Base-by-base conservation (phyloP, 2,113 vertebrate species). In the Chauna torquata region DNA sequence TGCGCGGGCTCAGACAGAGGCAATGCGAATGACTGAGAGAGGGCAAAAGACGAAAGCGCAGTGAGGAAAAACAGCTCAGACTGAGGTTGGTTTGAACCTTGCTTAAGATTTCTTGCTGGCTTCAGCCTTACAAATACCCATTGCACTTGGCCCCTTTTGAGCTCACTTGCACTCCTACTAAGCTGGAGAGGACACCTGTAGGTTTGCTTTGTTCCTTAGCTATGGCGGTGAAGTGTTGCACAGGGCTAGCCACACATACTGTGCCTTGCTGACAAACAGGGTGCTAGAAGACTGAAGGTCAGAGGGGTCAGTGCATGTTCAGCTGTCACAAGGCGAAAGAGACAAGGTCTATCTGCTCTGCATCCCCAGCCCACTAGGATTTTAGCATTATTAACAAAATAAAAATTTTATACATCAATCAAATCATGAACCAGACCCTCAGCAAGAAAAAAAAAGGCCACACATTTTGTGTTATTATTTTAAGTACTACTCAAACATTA, bases 1-100 rank as follows among this genome's bases (percentile, higher is more conserved):
- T 2, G 4, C 12, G 14, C 8, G 4, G 9, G 9, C 10, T 57
- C 22, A 3, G 34, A 5, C 3, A 36, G 69, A 95, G 65, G 25
- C 38, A 12, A 45, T 0, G 0, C 0, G 6, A 55, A 15, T 3
- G 77, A 20, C 13, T 14, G 44, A 8, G 68, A 62, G 61, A 55
- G 38, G 34, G 58, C 44, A 79, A 78, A 88, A 78, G 45, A 34
- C 20, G 79, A 50, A 89, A 94, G 62, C 2, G 25, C 30, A 16
- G 12, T 27, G 22, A 15, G 2, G 3, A 45, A 84, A 94, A 59
- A 19, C 12, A 30, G 16, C 68, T 79, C 4, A 3, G 54, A 18
- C 14, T 69, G 76, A 49, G 38, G 47, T 28, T 78, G 44, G 8
- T 55, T 24, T 57, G 30, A 64, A 77, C 36, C 11, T 40, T 40